Evolutionary conservation across 2,797 vertebrate species (phyloP), one percentile per base, ranked within the genome.

Genomic region (Taenioides sp.): DNA sequence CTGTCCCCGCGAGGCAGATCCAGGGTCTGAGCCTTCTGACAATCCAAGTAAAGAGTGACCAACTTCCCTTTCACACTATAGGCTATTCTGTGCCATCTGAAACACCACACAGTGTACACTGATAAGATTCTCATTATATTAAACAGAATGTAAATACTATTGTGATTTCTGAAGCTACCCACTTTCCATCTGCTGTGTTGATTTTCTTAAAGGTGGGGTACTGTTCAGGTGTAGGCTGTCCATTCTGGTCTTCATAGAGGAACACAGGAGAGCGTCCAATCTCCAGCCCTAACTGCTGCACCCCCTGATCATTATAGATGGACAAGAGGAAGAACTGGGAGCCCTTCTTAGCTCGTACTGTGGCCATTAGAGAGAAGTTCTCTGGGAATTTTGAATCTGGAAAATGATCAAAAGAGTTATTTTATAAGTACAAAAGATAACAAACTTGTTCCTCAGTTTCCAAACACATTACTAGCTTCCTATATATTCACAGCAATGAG

Each of bases 41-140:
- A 98, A 86, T 98, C 97, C 70, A 94, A 66, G 78, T 95, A 93
- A 80, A 97, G 86, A 0, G 95, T 95, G 55, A 94, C 93, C 5
- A 75, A 87, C 78, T 90, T 90, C 27, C 86, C 93, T 28, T 93
- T 87, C 52, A 98, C 89, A 0, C 95, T 95, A 87, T 95, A 90
- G 0, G 95, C 96, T 78, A 97, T 91, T 7, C 96, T 93, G 84
- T 97, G 97, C 97, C 97, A 98, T 86, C 97, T 98, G 79, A 82
- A 28, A 75, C 28, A 50, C 18, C 50, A 79, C 34, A 73, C 6
- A 64, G 2, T 27, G 23, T 18, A 20, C 20, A n/a, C 20, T 31
- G 63, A 4, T 25, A 60, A n/a, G 28, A 25, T 27, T 67, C 43
- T 64, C 43, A 27, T 37, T 16, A 69, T 55, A 23, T 9, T 54